phyloP scores from a whole-genome alignment of 2,888 invertebrate species.

The Erynnis tages region DNA sequence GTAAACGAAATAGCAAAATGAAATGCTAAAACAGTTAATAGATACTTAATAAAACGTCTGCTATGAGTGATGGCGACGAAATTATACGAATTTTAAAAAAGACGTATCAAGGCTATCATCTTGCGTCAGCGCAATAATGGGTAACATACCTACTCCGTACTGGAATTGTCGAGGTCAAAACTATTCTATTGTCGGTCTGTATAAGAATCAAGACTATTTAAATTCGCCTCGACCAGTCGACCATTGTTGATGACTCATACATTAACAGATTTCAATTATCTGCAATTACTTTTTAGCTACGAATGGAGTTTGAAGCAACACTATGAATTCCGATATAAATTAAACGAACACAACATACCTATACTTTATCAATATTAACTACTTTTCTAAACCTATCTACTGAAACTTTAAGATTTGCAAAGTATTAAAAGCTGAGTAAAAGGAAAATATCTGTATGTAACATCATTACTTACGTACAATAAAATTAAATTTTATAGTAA shows the following conservation, averaged over 20 bases:
- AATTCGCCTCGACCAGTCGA: slow-evolving; percentile 24
- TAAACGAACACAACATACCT: no score
- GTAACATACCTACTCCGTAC: slow-evolving; percentile 34
- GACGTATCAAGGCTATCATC: slow-evolving; percentile 36
- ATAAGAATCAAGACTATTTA: slow-evolving; percentile 36
- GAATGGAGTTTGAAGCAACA: no score
- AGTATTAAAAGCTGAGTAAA: no score
- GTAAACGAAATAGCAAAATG: no score
- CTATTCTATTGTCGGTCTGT: slow-evolving; percentile 65
- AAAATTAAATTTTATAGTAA: no score
- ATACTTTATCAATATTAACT: no score
- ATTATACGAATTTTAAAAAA: slow-evolving; percentile 33
- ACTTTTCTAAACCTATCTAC: neutral
- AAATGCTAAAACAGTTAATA: no score
- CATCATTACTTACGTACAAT: no score
- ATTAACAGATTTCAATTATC: slow-evolving; percentile 23
- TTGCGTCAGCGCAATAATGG: slow-evolving; percentile 42
- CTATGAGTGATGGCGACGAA: slow-evolving; percentile 27
- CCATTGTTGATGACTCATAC: slow-evolving; percentile 31
- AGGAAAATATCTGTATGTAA: no score
- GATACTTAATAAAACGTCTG: neutral
- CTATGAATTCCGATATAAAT: no score
- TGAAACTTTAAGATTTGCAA: no score
- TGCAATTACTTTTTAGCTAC: slow-evolving; percentile 16
- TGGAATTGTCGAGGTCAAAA: slow-evolving; percentile 67